Evolutionary conservation across 2,888 invertebrate genomes (phyloP), one percentile per base, ranked within the genome.

Genomic region (Leucoptera coffeella): DNA sequence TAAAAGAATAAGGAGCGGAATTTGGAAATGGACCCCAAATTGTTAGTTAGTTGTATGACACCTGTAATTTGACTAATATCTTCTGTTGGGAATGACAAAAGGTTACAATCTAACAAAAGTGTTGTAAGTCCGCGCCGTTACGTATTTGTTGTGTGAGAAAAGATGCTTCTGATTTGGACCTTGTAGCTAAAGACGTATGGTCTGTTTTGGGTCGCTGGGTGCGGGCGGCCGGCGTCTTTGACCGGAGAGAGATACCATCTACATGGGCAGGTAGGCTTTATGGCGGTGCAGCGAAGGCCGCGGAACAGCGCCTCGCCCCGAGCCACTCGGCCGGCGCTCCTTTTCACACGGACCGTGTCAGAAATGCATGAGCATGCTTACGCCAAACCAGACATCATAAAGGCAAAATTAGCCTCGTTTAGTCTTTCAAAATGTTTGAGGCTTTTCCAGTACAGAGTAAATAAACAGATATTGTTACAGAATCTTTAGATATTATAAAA

Each of bases 41-140:
- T n/a, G n/a, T n/a, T n/a, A n/a, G n/a, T n/a, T 24, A 20, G 13
- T n/a, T 22, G 27, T 27, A 23, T 22, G 17, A 20, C 24, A 15
- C 15, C 35, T 33, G 34, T 43, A 38, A 44, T 35, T 34, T n/a
- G n/a, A 50, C 53, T 51, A 50, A 58, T 57, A 50, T 51, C 48
- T 50, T 50, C 53, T 51, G 45, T 47, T 46, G 47, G 50, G 50
- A 43, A 53, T 50, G 52, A 61, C 59, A 61, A 61, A 62, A 62
- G 57, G 53, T 55, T 48, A 61, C 52, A 54, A 60, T 55, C 49
- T 50, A 51, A 59, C 62, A 61, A 60, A 50, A 59, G 57, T 61
- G 57, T 61, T 59, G 61, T 62, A 60, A 60, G 55, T 47, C 56
- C 52, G 55, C 61, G 55, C 62, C 61, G 57, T 61, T 61, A 62